Evolutionary conservation across 2,113 vertebrate genomes (phyloP).

Genomic region (cattle (Bos taurus)): ARS-UCD2.0 NC_037332.1:38595501-38596000

Average conservation of each 20-base stretch:
- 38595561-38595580: background rate
- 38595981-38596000: conserved; percentile 55
- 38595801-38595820: background rate
- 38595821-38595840: background rate
- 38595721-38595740: background rate
- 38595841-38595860: background rate
- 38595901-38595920: background rate
- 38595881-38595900: background rate
- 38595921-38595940: background rate
- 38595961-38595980: conserved; percentile 53
- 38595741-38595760: background rate
- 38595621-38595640: background rate
- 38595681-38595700: background rate
- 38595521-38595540: background rate
- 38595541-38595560: background rate
- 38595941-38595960: conserved; percentile 45
- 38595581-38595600: background rate
- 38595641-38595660: background rate
- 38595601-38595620: background rate
- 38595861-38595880: conserved; percentile 29
- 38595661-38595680: background rate
- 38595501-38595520: background rate
- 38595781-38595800: background rate
- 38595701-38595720: background rate
- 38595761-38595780: background rate